Conservation (phyloP, 2,797 vertebrate genomes). For the Bradypus variegatus region DNA sequence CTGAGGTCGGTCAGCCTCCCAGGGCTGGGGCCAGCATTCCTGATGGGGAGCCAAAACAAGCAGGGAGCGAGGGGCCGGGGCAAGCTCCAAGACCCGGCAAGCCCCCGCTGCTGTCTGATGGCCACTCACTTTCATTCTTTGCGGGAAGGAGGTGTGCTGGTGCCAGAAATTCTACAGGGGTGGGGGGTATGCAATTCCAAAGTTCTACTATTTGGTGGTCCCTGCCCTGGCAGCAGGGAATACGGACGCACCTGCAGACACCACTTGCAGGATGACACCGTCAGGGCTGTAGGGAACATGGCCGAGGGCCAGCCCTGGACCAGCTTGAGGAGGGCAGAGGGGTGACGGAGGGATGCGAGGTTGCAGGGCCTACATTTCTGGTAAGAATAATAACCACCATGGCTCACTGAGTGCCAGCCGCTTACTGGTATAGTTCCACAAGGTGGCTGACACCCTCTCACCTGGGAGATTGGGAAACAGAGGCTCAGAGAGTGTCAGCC, state of each 20-base stretch:
- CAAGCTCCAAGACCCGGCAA: neutral
- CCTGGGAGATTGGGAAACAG: neutral
- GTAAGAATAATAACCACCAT: neutral
- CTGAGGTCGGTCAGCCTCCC: conserved; percentile 45
- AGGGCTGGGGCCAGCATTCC: conserved; percentile 36
- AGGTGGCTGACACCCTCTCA: neutral
- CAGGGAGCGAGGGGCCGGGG: neutral
- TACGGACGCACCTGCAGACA: neutral
- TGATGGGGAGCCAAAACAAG: conserved; percentile 40
- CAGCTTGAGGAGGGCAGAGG: neutral
- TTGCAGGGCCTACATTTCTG: neutral
- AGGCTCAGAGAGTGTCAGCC: neutral
- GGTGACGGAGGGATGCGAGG: neutral
- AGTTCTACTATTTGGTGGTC: neutral
- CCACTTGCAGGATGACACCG: rapidly evolving
- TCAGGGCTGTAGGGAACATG: neutral
- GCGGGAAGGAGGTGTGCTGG: neutral
- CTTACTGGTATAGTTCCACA: neutral
- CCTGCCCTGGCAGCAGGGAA: neutral
- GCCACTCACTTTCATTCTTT: neutral
- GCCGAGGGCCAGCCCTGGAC: too few species aligned
- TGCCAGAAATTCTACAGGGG: neutral
- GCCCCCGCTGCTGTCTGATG: rapidly evolving
- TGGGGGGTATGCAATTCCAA: neutral
- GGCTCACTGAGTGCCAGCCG: neutral